phyloP scores from a whole-genome alignment of 64 coral and sea anemone species.

The Platygyra sinensis region DNA sequence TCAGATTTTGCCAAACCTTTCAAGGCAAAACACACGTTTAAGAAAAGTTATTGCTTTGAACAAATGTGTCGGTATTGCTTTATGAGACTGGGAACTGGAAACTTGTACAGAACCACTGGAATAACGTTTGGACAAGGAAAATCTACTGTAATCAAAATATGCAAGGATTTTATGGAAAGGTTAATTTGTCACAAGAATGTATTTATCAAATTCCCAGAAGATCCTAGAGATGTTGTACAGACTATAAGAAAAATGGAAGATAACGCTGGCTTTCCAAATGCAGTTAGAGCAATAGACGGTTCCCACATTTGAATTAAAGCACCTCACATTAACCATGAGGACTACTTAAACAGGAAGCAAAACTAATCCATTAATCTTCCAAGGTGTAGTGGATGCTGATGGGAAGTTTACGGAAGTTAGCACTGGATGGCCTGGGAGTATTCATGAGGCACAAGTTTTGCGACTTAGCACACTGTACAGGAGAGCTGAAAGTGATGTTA shows the following conservation, averaged over 20 bases:
- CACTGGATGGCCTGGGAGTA: conserved; percentile 35
- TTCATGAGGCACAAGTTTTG: not conserved
- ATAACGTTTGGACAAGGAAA: not conserved
- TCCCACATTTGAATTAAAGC: not conserved
- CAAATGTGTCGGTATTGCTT: not conserved
- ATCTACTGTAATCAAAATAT: not conserved
- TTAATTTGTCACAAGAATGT: not conserved
- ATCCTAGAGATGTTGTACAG: not conserved
- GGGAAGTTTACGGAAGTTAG: conserved; percentile 37
- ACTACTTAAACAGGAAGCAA: conserved; percentile 38
- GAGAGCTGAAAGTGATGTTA: not conserved
- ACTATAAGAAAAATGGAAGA: not conserved
- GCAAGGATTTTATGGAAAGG: not conserved
- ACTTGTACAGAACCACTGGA: not conserved
- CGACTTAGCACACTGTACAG: not conserved
- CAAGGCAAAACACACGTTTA: not conserved
- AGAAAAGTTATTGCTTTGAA: not conserved
- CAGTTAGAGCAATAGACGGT: conserved; percentile 24
- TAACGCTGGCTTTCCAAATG: not conserved
- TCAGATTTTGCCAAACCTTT: not conserved
- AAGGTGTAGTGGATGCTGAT: conserved; percentile 30
- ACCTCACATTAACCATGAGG: not conserved
- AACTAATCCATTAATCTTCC: conserved; percentile 7
- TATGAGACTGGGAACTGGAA: not conserved
- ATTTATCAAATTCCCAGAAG: not conserved